Evolutionary conservation across 2,797 vertebrate species (phyloP).

Genomic region (Hippopotamyrus pictus): DNA sequence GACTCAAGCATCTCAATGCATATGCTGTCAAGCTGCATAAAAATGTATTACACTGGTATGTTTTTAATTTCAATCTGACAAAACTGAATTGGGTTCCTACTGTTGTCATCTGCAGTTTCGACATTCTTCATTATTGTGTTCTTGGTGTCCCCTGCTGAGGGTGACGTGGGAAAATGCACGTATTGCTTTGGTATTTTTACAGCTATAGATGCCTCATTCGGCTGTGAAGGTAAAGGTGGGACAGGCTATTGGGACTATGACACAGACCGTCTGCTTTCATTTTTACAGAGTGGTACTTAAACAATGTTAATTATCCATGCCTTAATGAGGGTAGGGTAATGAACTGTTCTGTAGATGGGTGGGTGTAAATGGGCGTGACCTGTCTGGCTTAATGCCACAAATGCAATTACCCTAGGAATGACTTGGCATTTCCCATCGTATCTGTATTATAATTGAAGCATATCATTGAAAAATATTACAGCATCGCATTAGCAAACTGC

Average conservation of each 20-base stretch:
- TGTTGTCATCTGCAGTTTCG: not conserved
- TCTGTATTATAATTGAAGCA: not conserved
- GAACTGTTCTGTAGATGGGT: slow-evolving; percentile 1
- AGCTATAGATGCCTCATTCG: not conserved
- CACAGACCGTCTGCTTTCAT: not conserved
- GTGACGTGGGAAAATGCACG: not conserved
- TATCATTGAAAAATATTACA: not conserved
- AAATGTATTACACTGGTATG: not conserved
- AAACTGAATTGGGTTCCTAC: not conserved
- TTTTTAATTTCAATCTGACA: not conserved
- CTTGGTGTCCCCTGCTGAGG: not conserved
- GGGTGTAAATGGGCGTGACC: slow-evolving; percentile 7
- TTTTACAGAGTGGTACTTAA: not conserved
- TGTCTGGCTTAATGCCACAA: not conserved
- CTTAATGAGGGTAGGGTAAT: slow-evolving; percentile 1
- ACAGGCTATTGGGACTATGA: not conserved
- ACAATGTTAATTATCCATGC: slow-evolving; percentile 1
- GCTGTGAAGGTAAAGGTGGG: not conserved
- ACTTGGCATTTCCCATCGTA: not conserved
- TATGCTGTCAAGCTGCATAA: not conserved
- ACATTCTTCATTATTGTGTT: not conserved
- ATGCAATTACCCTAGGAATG: not conserved
- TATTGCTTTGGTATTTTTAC: not conserved
- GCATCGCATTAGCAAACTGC: not conserved
- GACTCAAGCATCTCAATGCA: slow-evolving; percentile 4